Base-by-base conservation (phyloP, 2,113 vertebrate species). In the Silurus meridionalis region DNA sequence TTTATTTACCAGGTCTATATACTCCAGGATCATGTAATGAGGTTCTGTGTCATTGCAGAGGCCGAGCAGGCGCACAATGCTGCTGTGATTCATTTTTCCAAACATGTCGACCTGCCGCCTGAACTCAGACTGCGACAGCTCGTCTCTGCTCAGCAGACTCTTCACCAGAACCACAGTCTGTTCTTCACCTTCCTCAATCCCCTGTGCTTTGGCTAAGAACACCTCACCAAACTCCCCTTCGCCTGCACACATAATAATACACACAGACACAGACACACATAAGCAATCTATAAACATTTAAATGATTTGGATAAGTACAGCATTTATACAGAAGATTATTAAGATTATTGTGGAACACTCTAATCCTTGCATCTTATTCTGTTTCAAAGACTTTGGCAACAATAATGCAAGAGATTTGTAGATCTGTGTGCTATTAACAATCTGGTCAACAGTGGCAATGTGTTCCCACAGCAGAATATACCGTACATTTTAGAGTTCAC, bases 171-270 rank as follows among this genome's bases (percentile, higher is more conserved):
- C 98, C 93, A 99, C 96, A 0, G 92, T 93, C 91, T 99, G 97
- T 0, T 94, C 92, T 77, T 95, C 95, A 0, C 91, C 93, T 60
- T 97, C 96, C 83, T 97, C 97, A 0, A 96, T 83, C 21, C 95
- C 96, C 90, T 95, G 96, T 0, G 97, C 97, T 92, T 99, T 99
- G 9, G 97, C 97, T 80, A 99, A 93, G 92, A 99, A 95, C 90
- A 99, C 98, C 85, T 99, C 98, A 2, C 98, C 98, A 2, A 99
- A 99, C 92, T 98, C 97, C 0, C 98, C 97, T 85, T 96, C 97
- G 78, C 98, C 98, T 99, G 93, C 0, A 82, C 0, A 90, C 82
- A 87, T 57, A 83, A 57, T 77, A n/a, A 71, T 53, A 37, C 23
- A 74, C 74, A 23, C 37, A 90, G 87, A 87, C 0, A 85, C n/a